These are phyloP conservation scores for Suncus etruscus DNA, from an alignment of 2,113 vertebrate genomes.

Conservation along the genomic window DNA sequence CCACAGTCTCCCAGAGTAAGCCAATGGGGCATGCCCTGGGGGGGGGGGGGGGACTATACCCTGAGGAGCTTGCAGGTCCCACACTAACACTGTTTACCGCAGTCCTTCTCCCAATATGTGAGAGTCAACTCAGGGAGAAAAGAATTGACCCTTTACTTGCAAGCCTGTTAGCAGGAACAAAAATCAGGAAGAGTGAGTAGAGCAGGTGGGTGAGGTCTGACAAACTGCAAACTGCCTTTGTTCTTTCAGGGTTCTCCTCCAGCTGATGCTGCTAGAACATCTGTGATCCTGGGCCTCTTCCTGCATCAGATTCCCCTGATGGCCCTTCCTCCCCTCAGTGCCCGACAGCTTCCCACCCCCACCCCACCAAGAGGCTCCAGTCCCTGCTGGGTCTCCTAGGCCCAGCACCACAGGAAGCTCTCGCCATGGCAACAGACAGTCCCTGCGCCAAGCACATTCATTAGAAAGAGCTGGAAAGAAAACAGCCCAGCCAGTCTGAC, in stretches of 20 bases:
- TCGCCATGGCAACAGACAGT: slow-evolving; percentile 70
- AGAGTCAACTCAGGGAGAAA: not conserved
- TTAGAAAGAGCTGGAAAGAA: slow-evolving; percentile 52
- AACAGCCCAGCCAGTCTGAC: slow-evolving; percentile 44
- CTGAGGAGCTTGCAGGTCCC: not conserved
- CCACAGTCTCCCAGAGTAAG: not conserved
- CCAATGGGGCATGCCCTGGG: not conserved
- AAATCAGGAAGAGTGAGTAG: not conserved
- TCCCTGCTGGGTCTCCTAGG: slow-evolving; percentile 16
- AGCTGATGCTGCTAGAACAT: not conserved
- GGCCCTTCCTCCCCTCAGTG: not conserved
- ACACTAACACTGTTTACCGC: too few relatives aligned
- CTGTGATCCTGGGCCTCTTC: slow-evolving; percentile 37
- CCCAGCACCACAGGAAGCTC: slow-evolving; percentile 26
- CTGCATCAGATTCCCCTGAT: not conserved
- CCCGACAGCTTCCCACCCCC: not conserved
- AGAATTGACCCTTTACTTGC: not conserved
- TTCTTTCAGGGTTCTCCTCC: not conserved
- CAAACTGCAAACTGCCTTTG: not conserved
- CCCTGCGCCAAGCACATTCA: slow-evolving; percentile 8
- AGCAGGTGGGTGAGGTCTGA: not conserved
- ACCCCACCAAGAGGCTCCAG: not conserved
- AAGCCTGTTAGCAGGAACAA: not conserved
- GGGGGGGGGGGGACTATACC: too few relatives aligned
- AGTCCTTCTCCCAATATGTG: not conserved